Percentiles rank a stretch among this genome's conserved stretches.
phyloP scores from a whole-genome alignment of 2,113 vertebrate species.

The Muscicapa adusta region DNA sequence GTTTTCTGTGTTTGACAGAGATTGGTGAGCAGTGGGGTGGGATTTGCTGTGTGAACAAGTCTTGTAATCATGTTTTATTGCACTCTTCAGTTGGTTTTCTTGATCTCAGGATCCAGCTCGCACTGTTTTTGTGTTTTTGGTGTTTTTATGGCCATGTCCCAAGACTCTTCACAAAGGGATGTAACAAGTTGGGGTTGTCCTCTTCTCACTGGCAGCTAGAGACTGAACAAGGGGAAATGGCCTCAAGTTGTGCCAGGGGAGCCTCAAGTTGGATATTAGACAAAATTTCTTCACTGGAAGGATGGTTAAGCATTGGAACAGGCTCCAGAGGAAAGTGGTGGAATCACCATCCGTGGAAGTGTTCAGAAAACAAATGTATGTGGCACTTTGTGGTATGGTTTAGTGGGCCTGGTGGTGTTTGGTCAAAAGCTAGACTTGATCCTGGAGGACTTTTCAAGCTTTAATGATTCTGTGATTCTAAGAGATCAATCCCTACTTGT shows the following conservation, averaged over 20 bases:
- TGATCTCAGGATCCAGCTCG: background rate
- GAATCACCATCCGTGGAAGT: accelerated
- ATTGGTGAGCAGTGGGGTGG: background rate
- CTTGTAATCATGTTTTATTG: background rate
- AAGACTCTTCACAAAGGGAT: background rate
- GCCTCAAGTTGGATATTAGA: background rate
- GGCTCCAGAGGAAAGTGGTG: background rate
- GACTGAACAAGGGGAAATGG: background rate
- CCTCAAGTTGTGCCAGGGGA: background rate
- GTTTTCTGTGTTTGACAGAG: background rate
- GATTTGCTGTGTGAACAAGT: background rate
- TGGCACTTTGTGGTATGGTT: background rate
- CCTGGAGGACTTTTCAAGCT: background rate
- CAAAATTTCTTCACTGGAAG: background rate
- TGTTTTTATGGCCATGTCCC: background rate
- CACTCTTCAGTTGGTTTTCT: background rate
- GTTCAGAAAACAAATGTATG: background rate
- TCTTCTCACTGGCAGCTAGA: background rate
- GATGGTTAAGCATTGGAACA: background rate
- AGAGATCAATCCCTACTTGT: background rate
- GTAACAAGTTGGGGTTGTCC: too few relatives aligned
- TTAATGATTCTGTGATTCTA: background rate
- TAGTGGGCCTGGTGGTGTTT: background rate
- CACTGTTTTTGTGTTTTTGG: background rate
- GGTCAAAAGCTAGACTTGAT: background rate